Percentiles rank a stretch among this genome's conserved stretches.
Evolutionary conservation across 1,140 invertebrate genomes (phyloP).

Genomic region (Anastrepha ludens): DNA sequence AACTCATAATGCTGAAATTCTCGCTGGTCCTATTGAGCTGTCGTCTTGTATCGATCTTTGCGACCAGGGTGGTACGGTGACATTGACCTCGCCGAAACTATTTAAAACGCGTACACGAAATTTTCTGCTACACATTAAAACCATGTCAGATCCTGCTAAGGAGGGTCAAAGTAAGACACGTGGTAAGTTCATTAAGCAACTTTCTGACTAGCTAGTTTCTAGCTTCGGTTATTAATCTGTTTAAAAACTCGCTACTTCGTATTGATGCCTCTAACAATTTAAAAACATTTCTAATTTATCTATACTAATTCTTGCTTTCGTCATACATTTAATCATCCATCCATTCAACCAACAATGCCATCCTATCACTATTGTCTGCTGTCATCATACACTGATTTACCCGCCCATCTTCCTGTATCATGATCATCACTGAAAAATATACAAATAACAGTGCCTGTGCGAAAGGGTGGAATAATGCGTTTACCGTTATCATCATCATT

Average conservation of each 20-base stretch:
- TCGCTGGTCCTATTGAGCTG: slow-evolving; percentile 90
- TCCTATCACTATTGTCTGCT: slow-evolving; percentile 11
- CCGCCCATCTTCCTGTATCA: not conserved
- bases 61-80: slow-evolving; percentile 87
- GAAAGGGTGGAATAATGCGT: slow-evolving; percentile 58
- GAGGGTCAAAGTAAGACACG: slow-evolving; percentile 76
- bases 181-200: slow-evolving; percentile 71
- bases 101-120: slow-evolving; percentile 86
- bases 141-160: slow-evolving; percentile 81
- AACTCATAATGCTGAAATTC: slow-evolving; percentile 90
- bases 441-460: slow-evolving; percentile 57
- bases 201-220: not conserved
- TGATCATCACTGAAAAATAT: not conserved
- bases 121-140: slow-evolving; percentile 90
- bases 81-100: slow-evolving; percentile 89
- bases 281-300: not conserved
- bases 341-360: slow-evolving; percentile 1
- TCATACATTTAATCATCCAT: not conserved
- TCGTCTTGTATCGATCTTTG: slow-evolving; percentile 88
- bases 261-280: not conserved
- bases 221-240: not conserved
- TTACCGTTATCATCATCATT: slow-evolving; percentile 58
- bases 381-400: slow-evolving; percentile 8
- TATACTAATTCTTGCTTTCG: slow-evolving; percentile 40
- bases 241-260: not conserved